These are phyloP conservation scores for Rhinopithecus roxellana DNA, from an alignment of 2,113 vertebrate species.

Conservation along the genomic window DNA sequence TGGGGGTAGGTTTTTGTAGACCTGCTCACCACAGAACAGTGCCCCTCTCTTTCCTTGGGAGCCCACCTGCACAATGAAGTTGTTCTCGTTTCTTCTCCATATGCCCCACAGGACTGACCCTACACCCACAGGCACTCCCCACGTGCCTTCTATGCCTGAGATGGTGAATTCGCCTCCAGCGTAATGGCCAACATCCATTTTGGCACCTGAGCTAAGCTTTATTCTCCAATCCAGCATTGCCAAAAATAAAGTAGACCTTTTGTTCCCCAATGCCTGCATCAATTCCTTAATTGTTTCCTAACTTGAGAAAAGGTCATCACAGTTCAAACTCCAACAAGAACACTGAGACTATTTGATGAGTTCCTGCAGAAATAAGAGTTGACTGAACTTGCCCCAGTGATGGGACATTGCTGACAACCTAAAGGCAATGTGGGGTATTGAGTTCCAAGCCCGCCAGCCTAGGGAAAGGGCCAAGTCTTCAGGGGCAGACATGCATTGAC, in stretches of 20 bases:
- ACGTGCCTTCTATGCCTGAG: background rate
- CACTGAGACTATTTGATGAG: background rate
- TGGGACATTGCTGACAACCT: rapidly evolving
- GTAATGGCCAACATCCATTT: rapidly evolving
- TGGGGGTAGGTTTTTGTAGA: too few relatives aligned
- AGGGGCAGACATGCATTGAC: too few relatives aligned
- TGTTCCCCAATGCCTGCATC: background rate
- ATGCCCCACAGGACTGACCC: rapidly evolving
- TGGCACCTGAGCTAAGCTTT: background rate
- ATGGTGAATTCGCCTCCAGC: too few relatives aligned
- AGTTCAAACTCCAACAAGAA: background rate
- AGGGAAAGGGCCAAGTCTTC: background rate
- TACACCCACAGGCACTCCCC: background rate
- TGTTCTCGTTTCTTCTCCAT: background rate
- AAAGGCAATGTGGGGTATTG: background rate
- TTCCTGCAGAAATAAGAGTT: background rate
- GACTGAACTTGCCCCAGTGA: background rate
- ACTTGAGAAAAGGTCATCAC: background rate
- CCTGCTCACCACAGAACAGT: too few relatives aligned
- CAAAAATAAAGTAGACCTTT: background rate
- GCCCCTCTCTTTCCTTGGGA: background rate
- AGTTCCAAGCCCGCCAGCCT: rapidly evolving
- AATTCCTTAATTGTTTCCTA: background rate
- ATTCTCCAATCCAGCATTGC: background rate
- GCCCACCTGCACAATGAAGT: too few relatives aligned